Evolutionary conservation across 2,113 vertebrate genomes (phyloP).

Genomic region (Nipponia nippon): DNA sequence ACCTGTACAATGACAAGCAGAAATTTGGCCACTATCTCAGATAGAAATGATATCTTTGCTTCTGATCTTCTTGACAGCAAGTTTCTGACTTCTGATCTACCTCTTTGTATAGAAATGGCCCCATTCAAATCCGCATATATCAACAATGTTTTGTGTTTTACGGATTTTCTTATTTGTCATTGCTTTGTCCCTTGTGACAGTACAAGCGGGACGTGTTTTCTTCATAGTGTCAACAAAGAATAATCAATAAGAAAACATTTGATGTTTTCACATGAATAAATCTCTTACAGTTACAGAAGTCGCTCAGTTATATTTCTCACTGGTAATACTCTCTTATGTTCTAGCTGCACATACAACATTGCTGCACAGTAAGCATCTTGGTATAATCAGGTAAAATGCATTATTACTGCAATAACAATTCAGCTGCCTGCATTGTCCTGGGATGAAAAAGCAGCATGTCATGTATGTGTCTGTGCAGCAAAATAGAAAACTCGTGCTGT

Average conservation of each 20-base stretch:
- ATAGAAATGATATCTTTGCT: neutral
- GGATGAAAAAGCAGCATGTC: neutral
- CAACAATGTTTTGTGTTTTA: neutral
- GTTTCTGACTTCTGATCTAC: neutral
- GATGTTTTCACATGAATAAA: conserved; percentile 3
- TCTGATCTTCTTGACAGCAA: neutral
- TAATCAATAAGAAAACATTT: neutral
- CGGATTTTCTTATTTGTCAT: neutral
- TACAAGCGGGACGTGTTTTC: neutral
- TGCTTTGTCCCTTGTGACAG: neutral
- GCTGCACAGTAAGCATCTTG: neutral
- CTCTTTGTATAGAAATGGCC: neutral
- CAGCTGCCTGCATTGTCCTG: neutral
- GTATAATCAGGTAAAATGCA: neutral
- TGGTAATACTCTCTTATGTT: neutral
- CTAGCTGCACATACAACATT: neutral
- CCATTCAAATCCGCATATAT: neutral
- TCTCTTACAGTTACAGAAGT: neutral
- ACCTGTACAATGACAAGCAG: neutral
- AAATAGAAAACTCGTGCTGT: neutral
- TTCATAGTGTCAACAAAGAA: neutral
- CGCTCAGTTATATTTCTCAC: neutral
- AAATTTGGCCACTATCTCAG: neutral
- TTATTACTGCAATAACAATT: neutral
- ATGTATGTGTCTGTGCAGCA: neutral